phyloP scores from a whole-genome alignment of 2,113 vertebrate genomes.

The Trinectes maculatus region DNA sequence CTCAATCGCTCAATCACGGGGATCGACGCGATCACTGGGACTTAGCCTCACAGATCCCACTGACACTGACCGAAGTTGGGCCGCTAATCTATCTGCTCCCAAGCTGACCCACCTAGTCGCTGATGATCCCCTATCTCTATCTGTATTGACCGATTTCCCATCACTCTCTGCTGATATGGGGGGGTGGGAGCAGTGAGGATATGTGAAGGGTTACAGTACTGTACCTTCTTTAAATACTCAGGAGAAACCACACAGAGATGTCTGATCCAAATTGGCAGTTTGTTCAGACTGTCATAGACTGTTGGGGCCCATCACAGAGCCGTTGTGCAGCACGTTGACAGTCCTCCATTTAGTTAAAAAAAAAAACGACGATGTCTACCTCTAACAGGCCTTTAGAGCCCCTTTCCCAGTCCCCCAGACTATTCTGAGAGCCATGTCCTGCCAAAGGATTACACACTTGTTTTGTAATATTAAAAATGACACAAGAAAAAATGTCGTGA shows the following conservation, averaged over 20 bases:
- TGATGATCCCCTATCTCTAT: slow-evolving; percentile 52
- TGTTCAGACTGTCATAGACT: neutral
- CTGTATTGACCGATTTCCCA: slow-evolving; percentile 45
- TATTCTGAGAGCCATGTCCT: slow-evolving; percentile 8
- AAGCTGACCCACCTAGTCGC: slow-evolving; percentile 50
- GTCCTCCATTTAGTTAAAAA: slow-evolving; percentile 3
- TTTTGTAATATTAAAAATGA: slow-evolving; percentile 49
- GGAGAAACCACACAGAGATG: neutral
- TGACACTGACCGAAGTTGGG: slow-evolving; percentile 68
- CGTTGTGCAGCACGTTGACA: slow-evolving; percentile 13
- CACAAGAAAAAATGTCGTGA: slow-evolving; percentile 38
- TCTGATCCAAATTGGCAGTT: slow-evolving; percentile 22
- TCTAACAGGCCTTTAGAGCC: slow-evolving; percentile 2
- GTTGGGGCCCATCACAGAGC: slow-evolving; percentile 5
- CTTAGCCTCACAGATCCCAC: slow-evolving; percentile 68
- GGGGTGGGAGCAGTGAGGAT: neutral
- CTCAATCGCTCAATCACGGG: slow-evolving; percentile 79
- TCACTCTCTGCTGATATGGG: slow-evolving; percentile 53
- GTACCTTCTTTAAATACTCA: neutral
- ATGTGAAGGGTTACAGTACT: slow-evolving; percentile 21
- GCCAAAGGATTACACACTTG: slow-evolving; percentile 44
- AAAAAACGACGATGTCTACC: neutral
- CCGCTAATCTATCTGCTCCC: slow-evolving; percentile 50
- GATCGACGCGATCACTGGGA: slow-evolving; percentile 73
- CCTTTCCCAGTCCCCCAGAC: slow-evolving; percentile 2